Conservation (phyloP, 2,888 invertebrate genomes). For the Prosapia bicincta region DNA sequence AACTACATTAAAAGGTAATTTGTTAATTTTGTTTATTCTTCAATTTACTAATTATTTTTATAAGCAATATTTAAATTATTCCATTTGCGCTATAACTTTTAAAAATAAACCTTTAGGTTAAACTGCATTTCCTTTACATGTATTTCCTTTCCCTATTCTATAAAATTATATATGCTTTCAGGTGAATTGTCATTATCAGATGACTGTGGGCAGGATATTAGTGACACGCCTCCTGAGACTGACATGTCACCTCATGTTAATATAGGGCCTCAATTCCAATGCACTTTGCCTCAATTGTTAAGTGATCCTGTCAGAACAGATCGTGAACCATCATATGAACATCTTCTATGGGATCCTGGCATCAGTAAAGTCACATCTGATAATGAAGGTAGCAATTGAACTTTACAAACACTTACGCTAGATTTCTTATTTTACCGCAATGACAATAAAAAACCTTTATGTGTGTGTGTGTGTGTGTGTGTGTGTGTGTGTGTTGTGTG, state of each 20-base stretch:
- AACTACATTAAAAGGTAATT: conserved; percentile 37
- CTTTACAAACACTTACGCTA: no score
- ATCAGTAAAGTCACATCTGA: conserved; percentile 66
- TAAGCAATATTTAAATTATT: not conserved
- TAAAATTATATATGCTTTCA: conserved; percentile 8
- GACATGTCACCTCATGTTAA: conserved; percentile 75
- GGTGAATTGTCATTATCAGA: conserved; percentile 29
- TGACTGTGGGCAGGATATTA: conserved; percentile 25
- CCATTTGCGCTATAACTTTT: no score
- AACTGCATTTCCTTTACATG: no score
- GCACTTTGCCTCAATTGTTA: conserved; percentile 42
- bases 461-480: no score
- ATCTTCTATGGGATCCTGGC: conserved; percentile 84
- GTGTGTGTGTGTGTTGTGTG: no score
- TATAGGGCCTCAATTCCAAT: conserved; percentile 81
- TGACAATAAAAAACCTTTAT: no score
- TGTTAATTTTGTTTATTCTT: not conserved
- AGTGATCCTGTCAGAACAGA: conserved; percentile 8
- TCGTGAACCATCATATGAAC: conserved; percentile 57
- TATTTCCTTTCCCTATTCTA: no score
- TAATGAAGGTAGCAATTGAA: conserved; percentile 78
- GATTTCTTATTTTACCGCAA: no score
- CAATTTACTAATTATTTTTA: not conserved
- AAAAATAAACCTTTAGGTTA: no score
- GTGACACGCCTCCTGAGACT: conserved; percentile 48